Conservation (phyloP, 1,140 invertebrate species). For the Drosophila burlai region DNA sequence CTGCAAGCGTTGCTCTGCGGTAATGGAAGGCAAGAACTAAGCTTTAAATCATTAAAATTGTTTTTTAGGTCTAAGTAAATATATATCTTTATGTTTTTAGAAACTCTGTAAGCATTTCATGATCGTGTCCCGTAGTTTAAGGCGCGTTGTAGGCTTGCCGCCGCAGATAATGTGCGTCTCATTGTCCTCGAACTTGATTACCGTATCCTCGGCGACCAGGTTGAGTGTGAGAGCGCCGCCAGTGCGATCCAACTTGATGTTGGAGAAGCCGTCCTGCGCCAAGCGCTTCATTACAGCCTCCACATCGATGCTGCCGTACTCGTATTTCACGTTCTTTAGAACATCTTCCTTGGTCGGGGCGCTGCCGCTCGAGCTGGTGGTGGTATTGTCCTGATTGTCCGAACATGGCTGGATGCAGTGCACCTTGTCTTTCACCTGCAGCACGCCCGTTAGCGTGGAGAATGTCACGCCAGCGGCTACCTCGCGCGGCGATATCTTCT, state of each 20-base stretch:
- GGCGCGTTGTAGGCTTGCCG: constrained; percentile 90
- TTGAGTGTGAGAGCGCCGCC: constrained; percentile 65
- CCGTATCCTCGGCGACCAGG: constrained; percentile 90
- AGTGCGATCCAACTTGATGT: constrained; percentile 87
- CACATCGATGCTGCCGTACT: constrained; percentile 93
- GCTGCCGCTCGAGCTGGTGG: constrained; percentile 35
- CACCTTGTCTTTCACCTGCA: constrained; percentile 91
- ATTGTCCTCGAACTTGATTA: constrained; percentile 93
- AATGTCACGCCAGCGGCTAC: constrained; percentile 91
- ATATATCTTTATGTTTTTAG: constrained; percentile 85
- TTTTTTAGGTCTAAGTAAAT: constrained; percentile 33
- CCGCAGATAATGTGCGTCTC: constrained; percentile 96
- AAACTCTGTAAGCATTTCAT: constrained; percentile 93
- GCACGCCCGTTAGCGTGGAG: constrained; percentile 91
- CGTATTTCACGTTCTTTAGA: constrained; percentile 87
- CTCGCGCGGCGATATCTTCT: constrained; percentile 90
- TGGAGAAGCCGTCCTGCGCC: constrained; percentile 92
- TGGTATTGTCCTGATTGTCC: constrained; percentile 50
- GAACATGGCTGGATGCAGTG: constrained; percentile 87
- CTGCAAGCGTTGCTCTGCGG: constrained; percentile 86
- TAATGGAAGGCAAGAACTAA: constrained; percentile 54
- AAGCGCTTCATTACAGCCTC: constrained; percentile 92
- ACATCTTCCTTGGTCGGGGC: constrained; percentile 78
- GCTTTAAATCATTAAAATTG: constrained; percentile 1
- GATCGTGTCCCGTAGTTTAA: constrained; percentile 90